phyloP scores from a whole-genome alignment of 2,113 vertebrate genomes.

The Typhlomys cinereus region DNA sequence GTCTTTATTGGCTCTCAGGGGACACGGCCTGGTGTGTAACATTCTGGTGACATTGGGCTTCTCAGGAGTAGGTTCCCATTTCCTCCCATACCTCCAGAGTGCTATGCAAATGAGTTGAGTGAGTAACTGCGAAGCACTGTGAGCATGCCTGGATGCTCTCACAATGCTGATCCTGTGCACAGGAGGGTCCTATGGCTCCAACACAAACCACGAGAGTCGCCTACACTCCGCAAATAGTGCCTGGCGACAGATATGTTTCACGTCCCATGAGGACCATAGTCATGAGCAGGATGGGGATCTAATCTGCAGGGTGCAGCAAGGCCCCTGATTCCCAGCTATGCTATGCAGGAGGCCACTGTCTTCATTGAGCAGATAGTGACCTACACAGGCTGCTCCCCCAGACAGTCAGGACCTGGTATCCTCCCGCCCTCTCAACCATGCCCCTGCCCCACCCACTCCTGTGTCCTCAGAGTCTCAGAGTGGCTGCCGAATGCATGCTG shows the following conservation, averaged over 20 bases:
- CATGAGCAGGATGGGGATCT: fast-evolving
- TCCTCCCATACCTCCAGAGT: not conserved
- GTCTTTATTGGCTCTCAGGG: slow-evolving; percentile 52
- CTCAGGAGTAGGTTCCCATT: not conserved
- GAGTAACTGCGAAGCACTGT: fast-evolving
- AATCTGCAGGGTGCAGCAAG: fast-evolving
- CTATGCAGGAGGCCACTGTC: fast-evolving
- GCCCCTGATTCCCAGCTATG: fast-evolving
- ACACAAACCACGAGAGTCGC: not conserved
- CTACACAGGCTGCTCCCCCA: fast-evolving
- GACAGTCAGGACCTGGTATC: too few species aligned
- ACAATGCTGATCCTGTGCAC: fast-evolving
- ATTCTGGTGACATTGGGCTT: slow-evolving; percentile 53
- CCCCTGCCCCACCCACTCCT: fast-evolving
- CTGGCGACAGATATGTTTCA: fast-evolving
- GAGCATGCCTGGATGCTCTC: fast-evolving
- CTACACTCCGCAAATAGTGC: too few species aligned
- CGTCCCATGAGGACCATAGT: not conserved
- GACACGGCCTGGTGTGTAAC: slow-evolving; percentile 5
- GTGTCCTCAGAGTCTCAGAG: fast-evolving
- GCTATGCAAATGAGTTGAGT: fast-evolving
- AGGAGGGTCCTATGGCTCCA: not conserved
- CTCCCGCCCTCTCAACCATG: fast-evolving
- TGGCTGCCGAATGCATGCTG: too few species aligned
- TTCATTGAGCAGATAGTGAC: too few species aligned